Evolutionary conservation across 1,140 invertebrate genomes (phyloP).

Genomic region (Propsilocerus akamusi): DNA sequence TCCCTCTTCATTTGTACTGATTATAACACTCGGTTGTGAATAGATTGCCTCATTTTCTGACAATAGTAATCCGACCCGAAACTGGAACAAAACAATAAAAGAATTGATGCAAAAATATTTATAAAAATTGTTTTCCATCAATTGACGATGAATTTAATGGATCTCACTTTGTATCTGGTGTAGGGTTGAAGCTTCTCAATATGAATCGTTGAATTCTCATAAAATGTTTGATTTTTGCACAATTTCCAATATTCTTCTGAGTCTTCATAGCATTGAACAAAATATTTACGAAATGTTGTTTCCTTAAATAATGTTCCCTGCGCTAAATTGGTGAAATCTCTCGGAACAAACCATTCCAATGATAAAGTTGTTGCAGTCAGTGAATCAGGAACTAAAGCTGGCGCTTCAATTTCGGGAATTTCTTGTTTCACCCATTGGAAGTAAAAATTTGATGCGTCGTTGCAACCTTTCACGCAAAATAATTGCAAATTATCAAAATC

Average conservation of each 20-base stretch:
- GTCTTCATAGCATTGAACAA: conserved; percentile 57
- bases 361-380: conserved; percentile 6
- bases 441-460: conserved; percentile 53
- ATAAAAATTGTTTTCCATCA: background rate
- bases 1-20: conserved; percentile 54
- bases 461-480: conserved; percentile 63
- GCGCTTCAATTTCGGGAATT: conserved; percentile 38
- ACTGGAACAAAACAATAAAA: conserved; percentile 35
- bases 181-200: conserved; percentile 67
- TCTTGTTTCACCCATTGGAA: conserved; percentile 36
- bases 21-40: conserved; percentile 60
- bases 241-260: conserved; percentile 50
- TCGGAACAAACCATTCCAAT: conserved; percentile 53
- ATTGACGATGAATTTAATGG: no score
- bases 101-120: conserved; percentile 8
- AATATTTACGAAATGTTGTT: conserved; percentile 39
- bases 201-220: conserved; percentile 40
- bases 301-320: conserved; percentile 21
- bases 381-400: conserved; percentile 7
- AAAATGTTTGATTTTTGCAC: conserved; percentile 46
- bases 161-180: conserved; percentile 71
- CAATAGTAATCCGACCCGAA: conserved; percentile 56
- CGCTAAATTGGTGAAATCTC: conserved; percentile 25
- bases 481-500: conserved; percentile 23
- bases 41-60: conserved; percentile 50